These are phyloP conservation scores for Drosophila takahashii DNA, from an alignment of 1,140 invertebrate species.

Conservation along the genomic window DNA sequence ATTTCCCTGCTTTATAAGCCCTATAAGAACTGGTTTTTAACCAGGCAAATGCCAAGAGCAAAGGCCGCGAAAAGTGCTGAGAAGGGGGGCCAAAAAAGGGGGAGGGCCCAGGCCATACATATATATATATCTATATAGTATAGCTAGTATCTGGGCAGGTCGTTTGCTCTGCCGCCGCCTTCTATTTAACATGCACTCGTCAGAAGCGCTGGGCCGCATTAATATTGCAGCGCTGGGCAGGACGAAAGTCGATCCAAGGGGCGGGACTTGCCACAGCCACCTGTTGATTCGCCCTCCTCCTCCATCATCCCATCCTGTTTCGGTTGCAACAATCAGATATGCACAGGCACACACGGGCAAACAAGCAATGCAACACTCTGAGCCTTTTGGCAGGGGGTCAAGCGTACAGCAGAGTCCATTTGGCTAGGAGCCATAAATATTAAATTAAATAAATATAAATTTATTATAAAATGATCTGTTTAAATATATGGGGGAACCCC, in stretches of 20 bases:
- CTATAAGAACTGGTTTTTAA: conserved; percentile 19
- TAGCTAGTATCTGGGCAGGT: conserved; percentile 12
- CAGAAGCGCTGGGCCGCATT: conserved; percentile 50
- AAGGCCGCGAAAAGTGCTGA: conserved; percentile 2
- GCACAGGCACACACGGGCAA: conserved; percentile 12
- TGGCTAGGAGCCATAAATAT: not conserved
- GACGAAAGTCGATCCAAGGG: conserved; percentile 21
- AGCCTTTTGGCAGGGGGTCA: conserved; percentile 5
- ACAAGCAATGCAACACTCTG: conserved; percentile 11
- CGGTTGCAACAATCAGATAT: conserved; percentile 18
- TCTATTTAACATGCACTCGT: conserved; percentile 75
- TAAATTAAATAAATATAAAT: no score
- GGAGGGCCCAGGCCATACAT: not conserved
- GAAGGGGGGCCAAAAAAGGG: not conserved
- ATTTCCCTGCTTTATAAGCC: conserved; percentile 36
- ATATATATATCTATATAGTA: conserved; percentile 1
- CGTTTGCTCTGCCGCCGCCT: conserved; percentile 55
- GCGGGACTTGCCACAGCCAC: conserved; percentile 16
- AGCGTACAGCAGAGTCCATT: not conserved
- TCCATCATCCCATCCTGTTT: not conserved
- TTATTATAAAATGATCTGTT: no score
- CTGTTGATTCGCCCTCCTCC: conserved; percentile 21
- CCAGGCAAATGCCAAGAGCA: conserved; percentile 31
- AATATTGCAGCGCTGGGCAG: conserved; percentile 47
- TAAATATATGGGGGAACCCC: no score